These are phyloP conservation scores for Phainopepla nitens DNA, from an alignment of 2,113 vertebrate genomes.

Conservation along the genomic window DNA sequence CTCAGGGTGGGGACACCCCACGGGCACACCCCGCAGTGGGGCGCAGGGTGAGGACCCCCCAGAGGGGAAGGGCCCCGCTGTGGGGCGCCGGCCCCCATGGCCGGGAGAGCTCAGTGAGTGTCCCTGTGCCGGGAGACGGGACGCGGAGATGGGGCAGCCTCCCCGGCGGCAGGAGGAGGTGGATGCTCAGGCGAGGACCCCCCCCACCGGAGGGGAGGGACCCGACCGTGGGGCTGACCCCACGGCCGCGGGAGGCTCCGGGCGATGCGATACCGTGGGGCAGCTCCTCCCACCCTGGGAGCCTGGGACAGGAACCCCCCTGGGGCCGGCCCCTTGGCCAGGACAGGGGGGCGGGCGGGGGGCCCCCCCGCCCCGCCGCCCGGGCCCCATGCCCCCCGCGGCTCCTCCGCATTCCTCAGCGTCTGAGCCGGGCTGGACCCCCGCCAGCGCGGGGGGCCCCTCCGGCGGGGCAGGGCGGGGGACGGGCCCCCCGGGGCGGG, in stretches of 20 bases:
- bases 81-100: neutral
- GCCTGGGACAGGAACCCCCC: neutral
- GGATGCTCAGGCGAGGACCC: neutral
- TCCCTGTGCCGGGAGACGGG: neutral
- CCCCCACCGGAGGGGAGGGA: neutral
- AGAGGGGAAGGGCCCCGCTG: no score
- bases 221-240: neutral
- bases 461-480: neutral
- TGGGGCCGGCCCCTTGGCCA: neutral
- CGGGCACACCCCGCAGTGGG: neutral
- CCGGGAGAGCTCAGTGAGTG: neutral
- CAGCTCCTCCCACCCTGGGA: neutral
- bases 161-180: neutral
- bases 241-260: neutral
- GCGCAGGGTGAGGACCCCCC: neutral
- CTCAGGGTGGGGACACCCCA: neutral
- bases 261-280: neutral
- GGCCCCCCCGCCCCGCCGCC: neutral
- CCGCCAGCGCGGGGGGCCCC: conserved; percentile 11
- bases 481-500: neutral
- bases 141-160: neutral
- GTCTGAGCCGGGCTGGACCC: conserved; percentile 34
- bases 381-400: conserved; percentile 3
- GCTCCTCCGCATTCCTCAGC: conserved; percentile 47
- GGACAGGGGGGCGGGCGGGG: neutral